Evolutionary conservation across 2,113 vertebrate species (phyloP).

Genomic region (Crotalus helleri): DNA sequence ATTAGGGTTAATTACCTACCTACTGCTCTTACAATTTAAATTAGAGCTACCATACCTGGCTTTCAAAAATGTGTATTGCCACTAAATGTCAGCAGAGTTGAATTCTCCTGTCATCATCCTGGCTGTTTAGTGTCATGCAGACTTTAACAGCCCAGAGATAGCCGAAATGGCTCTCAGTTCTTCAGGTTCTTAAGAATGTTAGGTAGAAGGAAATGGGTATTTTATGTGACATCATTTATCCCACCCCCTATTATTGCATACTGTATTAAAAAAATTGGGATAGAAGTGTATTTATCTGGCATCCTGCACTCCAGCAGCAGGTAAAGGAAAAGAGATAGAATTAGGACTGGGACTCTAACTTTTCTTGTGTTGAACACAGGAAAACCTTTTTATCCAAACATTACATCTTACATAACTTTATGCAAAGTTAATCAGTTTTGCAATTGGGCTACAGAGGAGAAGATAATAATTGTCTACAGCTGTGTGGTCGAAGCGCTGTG

Average conservation of each 20-base stretch:
- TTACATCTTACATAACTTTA: not conserved
- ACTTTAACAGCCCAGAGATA: not conserved
- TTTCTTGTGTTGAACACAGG: not conserved
- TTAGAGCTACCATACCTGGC: not conserved
- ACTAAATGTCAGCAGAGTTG: not conserved
- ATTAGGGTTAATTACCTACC: not conserved
- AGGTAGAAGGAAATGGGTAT: not conserved
- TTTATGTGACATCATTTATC: not conserved
- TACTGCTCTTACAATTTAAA: not conserved
- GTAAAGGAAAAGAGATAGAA: not conserved
- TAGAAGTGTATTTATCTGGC: not conserved
- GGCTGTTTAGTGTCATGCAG: not conserved
- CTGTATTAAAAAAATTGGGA: not conserved
- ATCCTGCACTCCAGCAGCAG: not conserved
- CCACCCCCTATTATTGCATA: not conserved
- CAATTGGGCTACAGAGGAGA: not conserved
- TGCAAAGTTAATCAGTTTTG: not conserved
- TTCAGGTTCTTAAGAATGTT: not conserved
- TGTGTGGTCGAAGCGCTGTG: not conserved
- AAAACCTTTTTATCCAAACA: not conserved
- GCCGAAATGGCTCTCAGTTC: not conserved
- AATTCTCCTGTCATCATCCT: not conserved
- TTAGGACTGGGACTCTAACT: not conserved
- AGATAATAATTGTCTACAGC: not conserved
- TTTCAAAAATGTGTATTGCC: not conserved